Evolutionary conservation across 1,140 invertebrate genomes (phyloP).

Genomic region (Neuroterus valhalla): DNA sequence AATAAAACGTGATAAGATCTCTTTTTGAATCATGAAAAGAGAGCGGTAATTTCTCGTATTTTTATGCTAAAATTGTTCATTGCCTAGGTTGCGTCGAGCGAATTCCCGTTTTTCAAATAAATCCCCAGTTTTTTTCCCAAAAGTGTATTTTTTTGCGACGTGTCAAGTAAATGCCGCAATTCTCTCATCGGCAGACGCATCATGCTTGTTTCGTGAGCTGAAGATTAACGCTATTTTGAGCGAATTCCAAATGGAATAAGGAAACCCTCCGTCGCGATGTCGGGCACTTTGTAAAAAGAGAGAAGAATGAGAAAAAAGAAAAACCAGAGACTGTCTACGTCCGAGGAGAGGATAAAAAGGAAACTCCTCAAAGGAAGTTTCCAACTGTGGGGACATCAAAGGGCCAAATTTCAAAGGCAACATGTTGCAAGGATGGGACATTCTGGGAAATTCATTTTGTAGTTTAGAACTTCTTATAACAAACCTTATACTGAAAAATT

Average conservation of each 20-base stretch:
- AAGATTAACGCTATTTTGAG: constrained; percentile 20
- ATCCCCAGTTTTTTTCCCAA: no score
- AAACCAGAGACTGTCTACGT: neutral
- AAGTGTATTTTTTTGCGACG: constrained; percentile 1
- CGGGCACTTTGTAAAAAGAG: neutral
- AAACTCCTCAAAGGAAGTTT: constrained; percentile 19
- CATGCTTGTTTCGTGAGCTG: neutral
- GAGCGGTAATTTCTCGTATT: no score
- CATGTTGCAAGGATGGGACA: constrained; percentile 5
- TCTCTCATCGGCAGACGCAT: constrained; percentile 5
- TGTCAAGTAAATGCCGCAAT: neutral
- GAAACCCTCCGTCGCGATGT: neutral
- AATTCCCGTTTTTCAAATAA: no score
- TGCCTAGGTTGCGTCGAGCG: no score
- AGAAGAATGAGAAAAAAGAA: neutral
- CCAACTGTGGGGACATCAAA: neutral
- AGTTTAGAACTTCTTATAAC: constrained; percentile 6
- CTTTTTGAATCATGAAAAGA: no score
- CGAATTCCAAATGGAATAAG: constrained; percentile 3
- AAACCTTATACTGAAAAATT: neutral
- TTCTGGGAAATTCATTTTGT: neutral
- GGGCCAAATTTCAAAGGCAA: neutral
- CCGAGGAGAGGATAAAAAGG: constrained; percentile 20
- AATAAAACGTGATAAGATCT: no score
- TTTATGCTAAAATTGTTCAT: no score